Conservation (phyloP, 2,888 invertebrate species). For the Anagyrus pseudococci region DNA sequence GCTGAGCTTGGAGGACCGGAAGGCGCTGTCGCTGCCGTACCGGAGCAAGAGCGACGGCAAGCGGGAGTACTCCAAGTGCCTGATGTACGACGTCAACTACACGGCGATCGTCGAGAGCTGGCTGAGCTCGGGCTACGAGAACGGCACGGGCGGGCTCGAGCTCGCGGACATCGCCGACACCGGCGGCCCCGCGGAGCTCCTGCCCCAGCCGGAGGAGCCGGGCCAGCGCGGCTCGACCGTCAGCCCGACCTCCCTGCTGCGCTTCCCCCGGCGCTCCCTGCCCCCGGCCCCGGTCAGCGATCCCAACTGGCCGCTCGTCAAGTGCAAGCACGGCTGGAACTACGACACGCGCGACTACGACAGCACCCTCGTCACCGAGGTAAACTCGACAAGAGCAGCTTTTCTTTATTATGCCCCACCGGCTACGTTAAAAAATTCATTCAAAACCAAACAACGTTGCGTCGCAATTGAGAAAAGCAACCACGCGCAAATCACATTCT, state of each 20-base stretch:
- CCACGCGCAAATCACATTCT: no score
- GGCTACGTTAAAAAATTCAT: no score
- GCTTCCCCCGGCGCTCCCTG: slow-evolving; percentile 41
- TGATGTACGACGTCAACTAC: slow-evolving; percentile 65
- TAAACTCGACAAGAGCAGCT: slow-evolving; percentile 56
- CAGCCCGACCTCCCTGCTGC: slow-evolving; percentile 43
- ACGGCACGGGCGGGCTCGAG: slow-evolving; percentile 26
- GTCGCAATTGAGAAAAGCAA: no score
- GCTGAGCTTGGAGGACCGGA: slow-evolving; percentile 64
- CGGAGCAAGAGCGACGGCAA: slow-evolving; percentile 58
- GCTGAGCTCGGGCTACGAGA: slow-evolving; percentile 42
- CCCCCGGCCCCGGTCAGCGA: slow-evolving; percentile 53
- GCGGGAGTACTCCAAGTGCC: slow-evolving; percentile 64
- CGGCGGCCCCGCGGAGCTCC: slow-evolving; percentile 7
- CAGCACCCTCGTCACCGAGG: slow-evolving; percentile 72
- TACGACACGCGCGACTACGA: slow-evolving; percentile 70
- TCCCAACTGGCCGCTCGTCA: slow-evolving; percentile 60
- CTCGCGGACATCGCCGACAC: slow-evolving; percentile 23
- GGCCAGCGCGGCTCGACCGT: slow-evolving; percentile 28
- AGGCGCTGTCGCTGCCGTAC: slow-evolving; percentile 66
- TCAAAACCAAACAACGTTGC: no score
- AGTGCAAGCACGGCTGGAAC: slow-evolving; percentile 69
- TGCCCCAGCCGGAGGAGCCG: slow-evolving; percentile 10
- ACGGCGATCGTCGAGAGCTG: slow-evolving; percentile 56
- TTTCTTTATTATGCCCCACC: slow-evolving; percentile 35